phyloP scores from a whole-genome alignment of 2,888 invertebrate genomes.

The Lasioglossum figueresi region DNA sequence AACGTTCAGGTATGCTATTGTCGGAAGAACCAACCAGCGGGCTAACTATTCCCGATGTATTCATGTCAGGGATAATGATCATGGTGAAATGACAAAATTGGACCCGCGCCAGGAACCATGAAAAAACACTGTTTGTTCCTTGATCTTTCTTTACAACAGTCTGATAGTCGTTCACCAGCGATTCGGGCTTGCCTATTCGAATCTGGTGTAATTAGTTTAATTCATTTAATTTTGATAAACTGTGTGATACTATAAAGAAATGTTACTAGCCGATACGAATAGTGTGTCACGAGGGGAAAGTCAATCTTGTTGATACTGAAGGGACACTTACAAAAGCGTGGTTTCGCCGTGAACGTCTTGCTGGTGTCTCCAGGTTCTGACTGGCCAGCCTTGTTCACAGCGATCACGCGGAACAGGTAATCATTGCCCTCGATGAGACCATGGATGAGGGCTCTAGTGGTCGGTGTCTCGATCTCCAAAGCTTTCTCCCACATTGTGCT shows the following conservation, averaged over 20 bases:
- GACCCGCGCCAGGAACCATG: slow-evolving; percentile 21
- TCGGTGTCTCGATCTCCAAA: slow-evolving; percentile 91
- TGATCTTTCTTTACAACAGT: not conserved
- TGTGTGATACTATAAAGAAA: not conserved
- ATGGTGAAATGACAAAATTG: slow-evolving; percentile 18
- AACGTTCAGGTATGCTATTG: slow-evolving; percentile 15
- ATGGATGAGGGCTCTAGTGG: slow-evolving; percentile 92
- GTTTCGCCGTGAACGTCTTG: slow-evolving; percentile 94
- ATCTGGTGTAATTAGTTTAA: not conserved
- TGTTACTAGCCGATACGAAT: not conserved
- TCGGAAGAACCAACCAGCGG: not conserved
- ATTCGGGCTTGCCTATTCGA: not conserved
- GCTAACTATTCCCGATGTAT: slow-evolving; percentile 23
- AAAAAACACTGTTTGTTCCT: slow-evolving; percentile 3
- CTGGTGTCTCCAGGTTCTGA: slow-evolving; percentile 96
- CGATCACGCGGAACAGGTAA: slow-evolving; percentile 98
- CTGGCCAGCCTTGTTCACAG: slow-evolving; percentile 97
- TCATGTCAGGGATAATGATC: slow-evolving; percentile 47
- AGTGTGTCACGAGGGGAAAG: not conserved
- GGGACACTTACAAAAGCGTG: slow-evolving; percentile 88
- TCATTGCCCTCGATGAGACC: slow-evolving; percentile 97
- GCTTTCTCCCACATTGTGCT: slow-evolving; percentile 97
- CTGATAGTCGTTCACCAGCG: not conserved
- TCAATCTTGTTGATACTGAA: not conserved
- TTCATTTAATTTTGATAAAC: not conserved